Evolutionary conservation across 2,888 invertebrate genomes (phyloP).

Genomic region (Eudasyphora cyanicolor): DNA sequence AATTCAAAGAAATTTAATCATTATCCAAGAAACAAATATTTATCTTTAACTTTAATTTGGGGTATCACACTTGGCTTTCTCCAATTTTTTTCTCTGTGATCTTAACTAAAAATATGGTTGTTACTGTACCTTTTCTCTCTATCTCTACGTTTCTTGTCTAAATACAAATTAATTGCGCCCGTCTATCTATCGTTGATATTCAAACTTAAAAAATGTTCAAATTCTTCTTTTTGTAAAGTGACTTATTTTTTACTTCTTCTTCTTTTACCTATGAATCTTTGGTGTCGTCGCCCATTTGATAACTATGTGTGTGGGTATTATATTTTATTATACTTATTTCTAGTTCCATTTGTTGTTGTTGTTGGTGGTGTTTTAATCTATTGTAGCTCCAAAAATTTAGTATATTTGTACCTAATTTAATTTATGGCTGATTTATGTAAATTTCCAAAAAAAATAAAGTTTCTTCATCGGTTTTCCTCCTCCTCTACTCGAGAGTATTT

Average conservation of each 20-base stretch:
- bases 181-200: constrained; percentile 8
- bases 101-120: neutral
- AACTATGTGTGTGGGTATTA: constrained; percentile 25
- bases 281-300: neutral
- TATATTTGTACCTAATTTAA: constrained; percentile 66
- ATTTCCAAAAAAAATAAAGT: constrained; percentile 57
- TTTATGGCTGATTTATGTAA: constrained; percentile 68
- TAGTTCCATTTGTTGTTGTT: neutral
- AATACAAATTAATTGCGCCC: constrained; percentile 39
- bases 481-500: neutral
- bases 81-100: neutral
- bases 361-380: constrained; percentile 20
- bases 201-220: neutral
- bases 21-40: too few species aligned
- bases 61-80: constrained; percentile 41
- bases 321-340: constrained; percentile 28
- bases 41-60: constrained; percentile 12
- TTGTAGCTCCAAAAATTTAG: constrained; percentile 35
- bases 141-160: too few species aligned
- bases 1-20: too few species aligned
- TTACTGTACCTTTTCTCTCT: constrained; percentile 29
- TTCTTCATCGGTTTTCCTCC: constrained; percentile 49
- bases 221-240: constrained; percentile 26
- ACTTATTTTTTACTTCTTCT: neutral
- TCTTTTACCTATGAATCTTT: neutral